Evolutionary conservation across 2,113 vertebrate genomes (phyloP).

Genomic region (Oryzias melastigma): DNA sequence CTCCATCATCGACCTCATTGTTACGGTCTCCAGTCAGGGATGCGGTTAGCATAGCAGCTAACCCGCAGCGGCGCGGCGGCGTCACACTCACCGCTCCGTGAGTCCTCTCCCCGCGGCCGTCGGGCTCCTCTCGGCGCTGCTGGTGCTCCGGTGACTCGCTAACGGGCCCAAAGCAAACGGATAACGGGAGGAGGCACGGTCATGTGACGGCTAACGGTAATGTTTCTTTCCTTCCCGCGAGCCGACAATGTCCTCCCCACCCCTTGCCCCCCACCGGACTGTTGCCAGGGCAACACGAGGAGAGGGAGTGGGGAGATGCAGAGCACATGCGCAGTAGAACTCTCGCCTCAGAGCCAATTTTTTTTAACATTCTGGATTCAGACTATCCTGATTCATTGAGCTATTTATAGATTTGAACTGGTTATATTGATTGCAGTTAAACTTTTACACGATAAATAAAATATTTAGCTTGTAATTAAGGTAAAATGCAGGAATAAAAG

Average conservation of each 20-base stretch:
- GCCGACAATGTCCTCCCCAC: constrained; percentile 15
- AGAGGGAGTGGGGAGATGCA: constrained; percentile 74
- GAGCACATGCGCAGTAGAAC: constrained; percentile 70
- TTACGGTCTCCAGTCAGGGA: constrained; percentile 31
- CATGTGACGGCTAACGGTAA: constrained; percentile 64
- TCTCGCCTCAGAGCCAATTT: constrained; percentile 22
- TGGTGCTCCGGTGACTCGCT: not conserved
- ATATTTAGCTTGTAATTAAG: too few relatives aligned
- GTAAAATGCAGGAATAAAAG: too few relatives aligned
- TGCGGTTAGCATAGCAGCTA: constrained; percentile 19
- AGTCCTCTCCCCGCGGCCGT: constrained; percentile 1
- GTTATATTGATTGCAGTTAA: too few relatives aligned
- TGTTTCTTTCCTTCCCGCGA: constrained; percentile 52
- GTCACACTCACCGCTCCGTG: constrained; percentile 55
- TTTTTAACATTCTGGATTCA: constrained; percentile 15
- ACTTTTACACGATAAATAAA: too few relatives aligned
- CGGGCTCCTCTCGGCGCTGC: not conserved
- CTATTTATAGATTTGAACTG: constrained; percentile 33
- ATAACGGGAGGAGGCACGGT: constrained; percentile 26
- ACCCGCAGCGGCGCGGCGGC: constrained; percentile 11
- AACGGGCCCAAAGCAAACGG: constrained; percentile 19
- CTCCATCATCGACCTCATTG: constrained; percentile 58
- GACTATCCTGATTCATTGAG: constrained; percentile 2
- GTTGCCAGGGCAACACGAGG: constrained; percentile 73
- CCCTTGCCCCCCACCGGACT: constrained; percentile 41